Evolutionary conservation across 2,888 invertebrate species (phyloP).

Genomic region (Lasioglossum lativentre): DNA sequence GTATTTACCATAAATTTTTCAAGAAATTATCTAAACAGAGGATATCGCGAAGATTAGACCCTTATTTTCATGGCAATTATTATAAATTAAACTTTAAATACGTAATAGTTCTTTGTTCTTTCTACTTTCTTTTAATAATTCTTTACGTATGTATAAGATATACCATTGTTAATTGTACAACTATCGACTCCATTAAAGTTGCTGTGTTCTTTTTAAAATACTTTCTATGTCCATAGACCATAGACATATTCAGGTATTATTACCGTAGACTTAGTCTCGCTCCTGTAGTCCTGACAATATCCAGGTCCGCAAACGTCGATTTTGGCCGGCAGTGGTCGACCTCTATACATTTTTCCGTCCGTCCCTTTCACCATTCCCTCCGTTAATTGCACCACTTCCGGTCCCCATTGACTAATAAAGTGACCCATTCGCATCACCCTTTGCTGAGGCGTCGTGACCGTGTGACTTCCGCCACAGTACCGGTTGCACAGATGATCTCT

Average conservation of each 20-base stretch:
- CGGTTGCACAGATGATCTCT: conserved; percentile 88
- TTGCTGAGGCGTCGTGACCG: conserved; percentile 90
- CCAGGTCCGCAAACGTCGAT: conserved; percentile 57
- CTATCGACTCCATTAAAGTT: not conserved
- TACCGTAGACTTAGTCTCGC: conserved; percentile 41
- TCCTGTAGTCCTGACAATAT: conserved; percentile 42
- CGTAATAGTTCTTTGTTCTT: no score
- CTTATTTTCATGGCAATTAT: no score
- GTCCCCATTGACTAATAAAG: conserved; percentile 89
- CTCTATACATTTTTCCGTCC: conserved; percentile 77
- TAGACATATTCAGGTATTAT: conserved; percentile 20
- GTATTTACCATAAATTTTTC: not conserved
- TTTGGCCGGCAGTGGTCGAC: conserved; percentile 62
- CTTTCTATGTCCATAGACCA: not conserved
- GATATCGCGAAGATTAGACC: no score
- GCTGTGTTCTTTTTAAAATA: not conserved
- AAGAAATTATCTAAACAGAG: not conserved
- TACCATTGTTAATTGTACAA: no score
- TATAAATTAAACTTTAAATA: no score
- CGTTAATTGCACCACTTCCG: conserved; percentile 86
- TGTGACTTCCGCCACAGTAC: conserved; percentile 93
- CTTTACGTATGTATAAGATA: no score
- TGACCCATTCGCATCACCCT: conserved; percentile 89
- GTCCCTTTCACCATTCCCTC: conserved; percentile 85
- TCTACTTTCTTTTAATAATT: no score